A percentile compares a stretch with the other conserved stretches of the same genome.
Conservation (phyloP, 2,113 vertebrate genomes). For the Glaucomys volans region DNA sequence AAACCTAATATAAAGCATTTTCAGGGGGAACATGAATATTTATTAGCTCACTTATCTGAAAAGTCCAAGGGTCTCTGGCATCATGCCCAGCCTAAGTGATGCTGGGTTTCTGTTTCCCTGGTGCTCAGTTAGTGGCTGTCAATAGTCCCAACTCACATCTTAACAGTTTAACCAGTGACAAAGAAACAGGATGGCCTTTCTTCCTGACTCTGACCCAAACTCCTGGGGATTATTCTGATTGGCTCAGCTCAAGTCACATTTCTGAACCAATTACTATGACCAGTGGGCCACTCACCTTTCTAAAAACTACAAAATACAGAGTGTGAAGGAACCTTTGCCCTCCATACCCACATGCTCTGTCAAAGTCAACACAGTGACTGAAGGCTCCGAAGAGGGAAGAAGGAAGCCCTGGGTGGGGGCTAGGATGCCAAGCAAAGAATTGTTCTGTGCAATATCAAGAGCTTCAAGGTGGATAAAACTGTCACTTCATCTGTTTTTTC, state of each 20-base stretch:
- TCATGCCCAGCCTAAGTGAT: background rate
- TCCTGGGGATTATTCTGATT: background rate
- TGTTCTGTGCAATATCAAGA: background rate
- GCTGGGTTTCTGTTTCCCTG: background rate
- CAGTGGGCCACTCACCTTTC: background rate
- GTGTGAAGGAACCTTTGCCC: background rate
- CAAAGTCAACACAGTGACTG: background rate
- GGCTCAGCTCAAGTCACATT: background rate
- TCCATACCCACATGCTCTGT: background rate
- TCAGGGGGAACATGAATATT: background rate
- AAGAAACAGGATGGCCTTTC: conserved; percentile 1
- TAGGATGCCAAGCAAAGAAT: background rate
- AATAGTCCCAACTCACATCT: background rate
- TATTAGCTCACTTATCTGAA: background rate
- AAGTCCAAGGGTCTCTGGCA: conserved; percentile 1
- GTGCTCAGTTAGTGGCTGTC: background rate
- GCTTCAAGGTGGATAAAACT: background rate
- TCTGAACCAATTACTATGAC: background rate
- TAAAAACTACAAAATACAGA: background rate
- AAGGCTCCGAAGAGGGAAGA: background rate
- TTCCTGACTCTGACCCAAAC: background rate
- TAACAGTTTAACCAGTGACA: background rate
- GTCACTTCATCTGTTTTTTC: background rate
- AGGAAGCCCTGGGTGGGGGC: background rate
- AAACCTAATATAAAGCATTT: conserved; percentile 28